phyloP scores from a whole-genome alignment of 2,888 invertebrate species.

The Oscheius sp. region DNA sequence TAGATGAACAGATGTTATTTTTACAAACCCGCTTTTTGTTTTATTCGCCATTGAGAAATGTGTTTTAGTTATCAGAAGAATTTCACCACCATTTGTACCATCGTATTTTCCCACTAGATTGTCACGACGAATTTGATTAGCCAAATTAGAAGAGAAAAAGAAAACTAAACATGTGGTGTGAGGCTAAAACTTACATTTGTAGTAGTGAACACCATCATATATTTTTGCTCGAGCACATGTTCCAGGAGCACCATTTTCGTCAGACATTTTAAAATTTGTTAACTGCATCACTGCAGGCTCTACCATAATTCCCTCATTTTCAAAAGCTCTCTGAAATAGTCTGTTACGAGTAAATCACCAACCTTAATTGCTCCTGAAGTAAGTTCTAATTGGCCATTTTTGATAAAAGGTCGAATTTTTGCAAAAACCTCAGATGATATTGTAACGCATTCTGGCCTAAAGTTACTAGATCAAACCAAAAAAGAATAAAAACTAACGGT shows the following conservation, averaged over 20 bases:
- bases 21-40: constrained; percentile 11
- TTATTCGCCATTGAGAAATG: not conserved
- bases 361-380: not conserved
- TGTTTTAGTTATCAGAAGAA: constrained; percentile 12
- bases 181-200: constrained; percentile 14
- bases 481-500: not conserved
- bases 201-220: constrained; percentile 44
- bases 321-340: not conserved
- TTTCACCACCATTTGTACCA: constrained; percentile 8
- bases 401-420: not conserved
- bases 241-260: constrained; percentile 4
- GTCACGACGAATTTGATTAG: not conserved
- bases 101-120: constrained; percentile 19
- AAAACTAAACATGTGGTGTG: constrained; percentile 12
- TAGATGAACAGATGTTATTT: not conserved
- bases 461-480: no score
- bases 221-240: constrained; percentile 35
- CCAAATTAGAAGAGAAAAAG: constrained; percentile 10
- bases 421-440: no score
- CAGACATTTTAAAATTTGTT: constrained; percentile 17
- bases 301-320: not conserved
- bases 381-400: not conserved
- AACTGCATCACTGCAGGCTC: constrained; percentile 16
- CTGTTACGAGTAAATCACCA: not conserved
- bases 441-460: no score